These are phyloP conservation scores for Antechinus stuartii DNA, from an alignment of 2,113 vertebrate genomes.

Conservation along the genomic window DNA sequence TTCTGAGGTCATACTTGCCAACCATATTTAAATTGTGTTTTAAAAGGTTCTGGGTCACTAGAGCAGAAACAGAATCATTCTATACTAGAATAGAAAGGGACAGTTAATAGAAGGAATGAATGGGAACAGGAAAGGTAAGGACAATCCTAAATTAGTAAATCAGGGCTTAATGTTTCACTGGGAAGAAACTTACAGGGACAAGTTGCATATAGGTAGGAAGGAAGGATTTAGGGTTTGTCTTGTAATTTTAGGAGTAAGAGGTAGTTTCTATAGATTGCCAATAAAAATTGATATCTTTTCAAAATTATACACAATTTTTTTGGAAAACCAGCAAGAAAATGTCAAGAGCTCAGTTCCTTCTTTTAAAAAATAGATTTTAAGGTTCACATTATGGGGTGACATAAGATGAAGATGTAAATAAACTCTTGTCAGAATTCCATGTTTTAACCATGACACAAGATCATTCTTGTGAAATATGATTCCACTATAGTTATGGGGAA, in stretches of 20 bases:
- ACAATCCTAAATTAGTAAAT: slow-evolving; percentile 35
- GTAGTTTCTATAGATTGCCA: background rate
- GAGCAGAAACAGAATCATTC: background rate
- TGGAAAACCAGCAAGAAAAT: background rate
- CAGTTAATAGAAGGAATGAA: background rate
- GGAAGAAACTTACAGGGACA: background rate
- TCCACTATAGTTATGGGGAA: slow-evolving; percentile 2
- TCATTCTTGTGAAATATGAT: slow-evolving; percentile 2
- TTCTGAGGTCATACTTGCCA: slow-evolving; percentile 37
- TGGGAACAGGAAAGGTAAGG: slow-evolving; percentile 31
- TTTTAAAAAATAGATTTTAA: background rate
- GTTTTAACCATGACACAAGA: background rate
- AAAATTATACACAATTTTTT: background rate
- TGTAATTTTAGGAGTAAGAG: background rate
- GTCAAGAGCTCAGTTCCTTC: background rate
- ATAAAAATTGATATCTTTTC: background rate
- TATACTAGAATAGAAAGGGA: slow-evolving; percentile 11
- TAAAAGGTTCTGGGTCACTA: slow-evolving; percentile 40
- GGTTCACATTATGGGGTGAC: background rate
- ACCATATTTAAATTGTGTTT: slow-evolving; percentile 10
- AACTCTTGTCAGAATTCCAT: background rate
- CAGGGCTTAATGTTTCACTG: slow-evolving; percentile 6
- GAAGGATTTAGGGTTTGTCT: background rate
- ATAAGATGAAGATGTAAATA: background rate
- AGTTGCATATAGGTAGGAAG: background rate